Evolutionary conservation across 2,113 vertebrate genomes (phyloP).

Genomic region (Coturnix japonica): DNA sequence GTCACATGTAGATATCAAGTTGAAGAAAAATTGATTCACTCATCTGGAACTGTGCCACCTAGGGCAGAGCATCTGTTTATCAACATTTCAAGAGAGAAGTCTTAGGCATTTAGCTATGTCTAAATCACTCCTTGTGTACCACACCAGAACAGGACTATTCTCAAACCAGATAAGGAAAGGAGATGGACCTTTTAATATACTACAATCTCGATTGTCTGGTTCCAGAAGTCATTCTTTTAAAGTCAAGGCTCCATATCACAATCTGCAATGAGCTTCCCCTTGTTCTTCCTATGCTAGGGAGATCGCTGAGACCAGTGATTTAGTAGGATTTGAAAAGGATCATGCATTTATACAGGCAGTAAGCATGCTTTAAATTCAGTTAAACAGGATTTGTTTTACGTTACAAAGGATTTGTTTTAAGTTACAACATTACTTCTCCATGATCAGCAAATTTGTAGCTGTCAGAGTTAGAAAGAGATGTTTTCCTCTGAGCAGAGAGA

Average conservation of each 20-base stretch:
- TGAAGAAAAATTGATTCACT: background rate
- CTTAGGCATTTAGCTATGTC: background rate
- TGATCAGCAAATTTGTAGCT: background rate
- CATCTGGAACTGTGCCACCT: background rate
- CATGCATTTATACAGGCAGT: background rate
- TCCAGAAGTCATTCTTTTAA: background rate
- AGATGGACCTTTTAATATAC: background rate
- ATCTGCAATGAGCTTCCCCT: background rate
- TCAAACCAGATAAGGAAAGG: background rate
- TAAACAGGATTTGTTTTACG: slow-evolving; percentile 45
- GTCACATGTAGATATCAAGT: rapidly evolving
- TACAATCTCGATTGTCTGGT: background rate
- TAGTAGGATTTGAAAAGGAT: slow-evolving; percentile 53
- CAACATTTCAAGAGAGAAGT: background rate
- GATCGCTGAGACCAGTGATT: slow-evolving; percentile 23
- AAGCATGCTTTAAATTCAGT: slow-evolving; percentile 39
- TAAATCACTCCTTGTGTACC: background rate
- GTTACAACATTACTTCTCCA: slow-evolving; percentile 5
- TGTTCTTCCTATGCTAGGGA: background rate
- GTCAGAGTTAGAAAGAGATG: background rate
- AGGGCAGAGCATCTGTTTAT: background rate
- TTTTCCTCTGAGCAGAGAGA: background rate
- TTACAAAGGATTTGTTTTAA: background rate
- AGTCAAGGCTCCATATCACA: background rate
- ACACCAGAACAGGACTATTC: background rate